Evolutionary conservation across 2,113 vertebrate genomes (phyloP).

Genomic region (Solea solea): DNA sequence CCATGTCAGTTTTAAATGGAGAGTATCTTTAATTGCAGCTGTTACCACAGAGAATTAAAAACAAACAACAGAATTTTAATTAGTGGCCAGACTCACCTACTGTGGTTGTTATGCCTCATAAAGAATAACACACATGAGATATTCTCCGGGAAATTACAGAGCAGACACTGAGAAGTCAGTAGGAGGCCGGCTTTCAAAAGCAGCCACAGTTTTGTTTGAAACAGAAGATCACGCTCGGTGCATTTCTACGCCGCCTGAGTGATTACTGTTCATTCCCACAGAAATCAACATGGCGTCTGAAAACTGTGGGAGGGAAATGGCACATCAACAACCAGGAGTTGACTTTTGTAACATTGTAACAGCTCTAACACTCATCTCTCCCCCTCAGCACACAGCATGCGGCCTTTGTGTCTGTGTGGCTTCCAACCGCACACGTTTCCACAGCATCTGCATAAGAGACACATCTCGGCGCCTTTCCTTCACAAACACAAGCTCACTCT

Average conservation of each 20-base stretch:
- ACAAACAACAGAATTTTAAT: too few relatives aligned
- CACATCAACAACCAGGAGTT: neutral
- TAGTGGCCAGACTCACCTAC: too few relatives aligned
- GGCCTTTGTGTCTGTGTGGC: neutral
- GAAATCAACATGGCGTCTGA: slow-evolving; percentile 2
- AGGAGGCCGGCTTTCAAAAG: neutral
- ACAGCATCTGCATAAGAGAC: slow-evolving; percentile 4
- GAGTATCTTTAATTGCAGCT: too few relatives aligned
- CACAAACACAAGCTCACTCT: neutral
- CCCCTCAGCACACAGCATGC: neutral
- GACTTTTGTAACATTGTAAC: slow-evolving; percentile 4
- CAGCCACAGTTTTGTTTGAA: neutral
- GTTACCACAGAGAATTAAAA: too few relatives aligned
- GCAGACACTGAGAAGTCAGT: neutral
- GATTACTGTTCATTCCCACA: neutral
- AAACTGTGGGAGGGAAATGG: slow-evolving; percentile 5
- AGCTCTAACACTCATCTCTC: neutral
- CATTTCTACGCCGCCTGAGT: neutral
- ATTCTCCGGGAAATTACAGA: neutral
- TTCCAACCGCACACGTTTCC: neutral
- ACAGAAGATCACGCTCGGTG: neutral
- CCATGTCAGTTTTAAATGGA: too few relatives aligned
- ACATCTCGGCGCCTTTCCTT: neutral
- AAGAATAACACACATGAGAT: neutral
- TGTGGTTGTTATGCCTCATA: too few relatives aligned